Percentiles rank a stretch among this genome's conserved stretches.
Conservation (phyloP, 2,888 invertebrate genomes). For the Merodon equestris region DNA sequence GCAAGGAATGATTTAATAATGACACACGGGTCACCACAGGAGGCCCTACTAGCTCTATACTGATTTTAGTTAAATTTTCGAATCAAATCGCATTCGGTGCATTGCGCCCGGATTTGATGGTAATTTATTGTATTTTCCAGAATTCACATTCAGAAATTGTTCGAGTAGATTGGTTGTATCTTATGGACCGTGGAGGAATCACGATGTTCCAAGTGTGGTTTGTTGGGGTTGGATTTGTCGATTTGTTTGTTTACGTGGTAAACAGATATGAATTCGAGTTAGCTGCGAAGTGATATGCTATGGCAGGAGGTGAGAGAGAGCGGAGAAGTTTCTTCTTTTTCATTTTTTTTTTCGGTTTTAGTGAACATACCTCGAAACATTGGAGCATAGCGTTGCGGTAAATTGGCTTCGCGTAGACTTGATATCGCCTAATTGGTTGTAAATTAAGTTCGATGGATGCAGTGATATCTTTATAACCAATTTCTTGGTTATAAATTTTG, state of each 20-base stretch:
- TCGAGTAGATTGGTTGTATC: background rate
- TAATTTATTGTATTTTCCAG: slow-evolving; percentile 50
- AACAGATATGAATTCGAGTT: slow-evolving; percentile 67
- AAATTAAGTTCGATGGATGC: slow-evolving; percentile 56
- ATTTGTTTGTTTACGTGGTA: slow-evolving; percentile 62
- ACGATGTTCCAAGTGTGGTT: slow-evolving; percentile 16
- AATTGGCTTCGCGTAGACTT: slow-evolving; percentile 32
- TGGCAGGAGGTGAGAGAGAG: slow-evolving; percentile 5
- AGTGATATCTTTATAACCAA: slow-evolving; percentile 61
- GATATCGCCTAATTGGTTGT: slow-evolving; percentile 57
- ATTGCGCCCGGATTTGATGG: too few relatives aligned
- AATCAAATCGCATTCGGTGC: slow-evolving; percentile 23
- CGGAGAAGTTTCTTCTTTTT: too few relatives aligned
- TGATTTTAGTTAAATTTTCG: slow-evolving; percentile 19
- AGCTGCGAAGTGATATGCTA: slow-evolving; percentile 63
- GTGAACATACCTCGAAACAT: background rate
- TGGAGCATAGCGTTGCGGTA: background rate
- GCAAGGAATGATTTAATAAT: slow-evolving; percentile 58
- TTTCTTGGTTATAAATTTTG: slow-evolving; percentile 52
- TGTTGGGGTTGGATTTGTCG: background rate
- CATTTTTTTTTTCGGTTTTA: background rate
- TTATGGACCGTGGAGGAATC: slow-evolving; percentile 35
- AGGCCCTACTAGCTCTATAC: slow-evolving; percentile 7
- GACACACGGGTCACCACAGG: slow-evolving; percentile 59
- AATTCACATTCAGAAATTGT: slow-evolving; percentile 45